Conservation (phyloP, 2,113 vertebrate species). For the Elephantulus edwardii region DNA sequence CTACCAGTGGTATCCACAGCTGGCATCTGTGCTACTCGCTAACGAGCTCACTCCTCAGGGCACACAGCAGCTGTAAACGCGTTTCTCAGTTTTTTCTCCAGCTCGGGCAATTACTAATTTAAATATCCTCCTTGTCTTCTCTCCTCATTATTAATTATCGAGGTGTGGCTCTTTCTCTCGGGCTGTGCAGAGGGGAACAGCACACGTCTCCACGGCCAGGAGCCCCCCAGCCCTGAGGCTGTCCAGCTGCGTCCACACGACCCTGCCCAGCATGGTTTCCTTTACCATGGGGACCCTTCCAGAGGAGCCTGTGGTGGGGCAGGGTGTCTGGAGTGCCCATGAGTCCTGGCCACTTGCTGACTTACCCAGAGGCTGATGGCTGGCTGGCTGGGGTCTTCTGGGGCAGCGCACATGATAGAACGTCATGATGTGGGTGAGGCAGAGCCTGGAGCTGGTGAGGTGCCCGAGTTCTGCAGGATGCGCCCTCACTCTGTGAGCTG, state of each 20-base stretch:
- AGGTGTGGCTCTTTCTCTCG: accelerated
- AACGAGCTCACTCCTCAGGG: accelerated
- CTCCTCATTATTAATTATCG: accelerated
- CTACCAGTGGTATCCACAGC: no score
- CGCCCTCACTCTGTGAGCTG: not conserved
- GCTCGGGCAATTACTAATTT: not conserved
- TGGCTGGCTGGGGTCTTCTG: accelerated
- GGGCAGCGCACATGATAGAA: not conserved
- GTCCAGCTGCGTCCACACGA: accelerated
- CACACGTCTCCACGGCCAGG: accelerated
- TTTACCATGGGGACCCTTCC: not conserved
- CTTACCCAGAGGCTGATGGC: not conserved
- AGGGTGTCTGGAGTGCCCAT: accelerated
- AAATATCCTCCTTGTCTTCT: not conserved
- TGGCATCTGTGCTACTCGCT: not conserved
- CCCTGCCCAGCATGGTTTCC: accelerated
- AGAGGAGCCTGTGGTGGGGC: accelerated
- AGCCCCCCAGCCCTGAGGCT: accelerated
- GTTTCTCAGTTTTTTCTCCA: not conserved
- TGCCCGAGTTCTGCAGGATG: accelerated
- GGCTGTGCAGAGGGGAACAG: accelerated
- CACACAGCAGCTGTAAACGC: accelerated
- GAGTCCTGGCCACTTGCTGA: accelerated
- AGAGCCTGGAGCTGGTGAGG: accelerated
- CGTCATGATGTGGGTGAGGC: not conserved